Evolutionary conservation across 2,797 vertebrate species (phyloP).

Genomic region (Gymnoscopelus braueri): DNA sequence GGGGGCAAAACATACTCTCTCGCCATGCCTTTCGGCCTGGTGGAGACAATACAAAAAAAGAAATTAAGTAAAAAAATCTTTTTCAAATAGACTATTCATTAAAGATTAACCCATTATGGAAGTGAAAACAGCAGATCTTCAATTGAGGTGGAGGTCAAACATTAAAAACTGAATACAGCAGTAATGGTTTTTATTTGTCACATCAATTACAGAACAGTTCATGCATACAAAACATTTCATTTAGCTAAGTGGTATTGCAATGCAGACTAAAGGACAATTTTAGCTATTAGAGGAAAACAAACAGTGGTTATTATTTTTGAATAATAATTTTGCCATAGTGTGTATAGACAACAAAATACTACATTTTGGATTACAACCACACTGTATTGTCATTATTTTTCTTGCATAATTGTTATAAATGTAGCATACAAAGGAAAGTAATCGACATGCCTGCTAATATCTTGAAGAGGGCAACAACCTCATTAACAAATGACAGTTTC

Average conservation of each 20-base stretch:
- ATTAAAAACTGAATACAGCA: not conserved
- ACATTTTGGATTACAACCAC: constrained; percentile 32
- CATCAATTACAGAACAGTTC: constrained; percentile 35
- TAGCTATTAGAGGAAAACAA: not conserved
- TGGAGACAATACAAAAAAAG: no score
- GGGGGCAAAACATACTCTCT: no score
- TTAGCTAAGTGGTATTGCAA: constrained; percentile 5
- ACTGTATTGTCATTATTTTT: constrained; percentile 28
- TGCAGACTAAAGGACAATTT: not conserved
- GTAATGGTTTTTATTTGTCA: constrained; percentile 44
- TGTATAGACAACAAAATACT: not conserved
- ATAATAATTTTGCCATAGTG: not conserved
- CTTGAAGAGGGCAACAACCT: not conserved
- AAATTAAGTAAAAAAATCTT: no score
- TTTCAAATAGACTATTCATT: no score
- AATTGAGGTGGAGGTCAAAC: not conserved
- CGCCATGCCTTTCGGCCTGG: no score
- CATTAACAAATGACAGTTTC: not conserved
- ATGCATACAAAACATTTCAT: constrained; percentile 52
- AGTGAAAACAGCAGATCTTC: no score
- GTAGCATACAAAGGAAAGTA: constrained; percentile 26
- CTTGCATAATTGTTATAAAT: constrained; percentile 31
- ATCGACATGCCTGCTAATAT: constrained; percentile 24
- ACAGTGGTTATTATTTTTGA: constrained; percentile 6
- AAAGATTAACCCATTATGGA: no score